Percentiles rank a stretch among this genome's conserved stretches.
phyloP scores from a whole-genome alignment of 2,888 invertebrate species.

The Xestia ashworthii region DNA sequence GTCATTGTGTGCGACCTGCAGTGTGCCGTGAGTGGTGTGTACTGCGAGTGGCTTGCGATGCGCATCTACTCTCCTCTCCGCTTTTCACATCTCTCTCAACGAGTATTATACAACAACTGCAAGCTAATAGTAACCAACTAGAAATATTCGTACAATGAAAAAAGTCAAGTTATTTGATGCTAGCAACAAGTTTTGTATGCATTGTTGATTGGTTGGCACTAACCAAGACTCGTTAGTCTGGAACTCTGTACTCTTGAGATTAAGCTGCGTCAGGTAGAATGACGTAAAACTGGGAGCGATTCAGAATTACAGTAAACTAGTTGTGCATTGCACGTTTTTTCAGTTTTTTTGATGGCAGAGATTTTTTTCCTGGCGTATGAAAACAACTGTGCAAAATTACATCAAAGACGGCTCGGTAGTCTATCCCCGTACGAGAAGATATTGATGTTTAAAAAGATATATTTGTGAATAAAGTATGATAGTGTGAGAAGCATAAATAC shows the following conservation, averaged over 20 bases:
- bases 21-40: too few relatives aligned
- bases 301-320: not conserved
- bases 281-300: not conserved
- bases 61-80: too few relatives aligned
- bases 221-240: not conserved
- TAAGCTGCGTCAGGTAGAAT: not conserved
- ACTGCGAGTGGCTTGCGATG: too few relatives aligned
- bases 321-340: not conserved
- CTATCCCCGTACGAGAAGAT: too few relatives aligned
- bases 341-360: too few relatives aligned
- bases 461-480: too few relatives aligned
- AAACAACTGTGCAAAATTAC: too few relatives aligned
- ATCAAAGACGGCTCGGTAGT: too few relatives aligned
- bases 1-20: too few relatives aligned
- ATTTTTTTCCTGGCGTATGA: too few relatives aligned
- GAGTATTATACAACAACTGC: not conserved
- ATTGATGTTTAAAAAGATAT: too few relatives aligned
- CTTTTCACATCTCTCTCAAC: not conserved
- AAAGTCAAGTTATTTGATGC: not conserved
- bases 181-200: not conserved
- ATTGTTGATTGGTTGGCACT: not conserved
- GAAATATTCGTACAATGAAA: not conserved
- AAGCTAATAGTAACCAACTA: not conserved
- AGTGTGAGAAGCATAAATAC: not conserved
- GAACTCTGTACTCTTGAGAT: not conserved